Evolutionary conservation across 1,140 invertebrate species (phyloP), one percentile per base, ranked within the genome.

Genomic region (Tetranychus cinnabarinus): DNA sequence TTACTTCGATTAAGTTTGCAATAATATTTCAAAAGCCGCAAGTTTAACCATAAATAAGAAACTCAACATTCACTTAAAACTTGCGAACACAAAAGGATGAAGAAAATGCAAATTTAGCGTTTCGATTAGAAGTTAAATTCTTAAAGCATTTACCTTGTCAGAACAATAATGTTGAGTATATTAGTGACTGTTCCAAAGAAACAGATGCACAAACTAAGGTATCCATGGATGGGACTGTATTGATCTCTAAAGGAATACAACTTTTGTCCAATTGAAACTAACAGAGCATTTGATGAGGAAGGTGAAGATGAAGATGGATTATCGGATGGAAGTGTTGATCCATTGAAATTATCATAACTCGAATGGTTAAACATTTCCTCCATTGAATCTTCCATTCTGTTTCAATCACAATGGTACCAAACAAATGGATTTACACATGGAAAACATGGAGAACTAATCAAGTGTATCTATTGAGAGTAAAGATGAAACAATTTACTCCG

Each of bases 171-270:
- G 69, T 91, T 95, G 45, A 92, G 73, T 12, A 86, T 74, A 69
- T 95, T 95, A 15, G 87, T 84, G 58, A 91, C 74, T 46, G 83
- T 84, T 31, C 90, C 89, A 66, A 92, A 86, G 35, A 85, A 71
- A 70, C 89, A 93, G 2, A 95, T 82, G 2, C 78, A 66, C 2
- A 85, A 71, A 31, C 81, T 78, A 31, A 82, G 68, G 70, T 83
- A 83, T 1, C 82, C 81, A 70, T 88, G 85, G 15, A 80, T 63
- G 1, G 65, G 64, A 5, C 67, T 65, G 63, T 78, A 78, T 50
- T 61, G 61, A 2, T 63, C 58, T 46, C 64, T 64, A 45, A 72
- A 70, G 8, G 8, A n/a, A 23, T 50, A 50, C n/a, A 60, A 52
- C 2, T 12, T 56, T 34, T 12, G 23, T 6, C 13, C 8, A 31